Base-by-base conservation (phyloP, 2,888 invertebrate species). In the Heliconius charithonia region DNA sequence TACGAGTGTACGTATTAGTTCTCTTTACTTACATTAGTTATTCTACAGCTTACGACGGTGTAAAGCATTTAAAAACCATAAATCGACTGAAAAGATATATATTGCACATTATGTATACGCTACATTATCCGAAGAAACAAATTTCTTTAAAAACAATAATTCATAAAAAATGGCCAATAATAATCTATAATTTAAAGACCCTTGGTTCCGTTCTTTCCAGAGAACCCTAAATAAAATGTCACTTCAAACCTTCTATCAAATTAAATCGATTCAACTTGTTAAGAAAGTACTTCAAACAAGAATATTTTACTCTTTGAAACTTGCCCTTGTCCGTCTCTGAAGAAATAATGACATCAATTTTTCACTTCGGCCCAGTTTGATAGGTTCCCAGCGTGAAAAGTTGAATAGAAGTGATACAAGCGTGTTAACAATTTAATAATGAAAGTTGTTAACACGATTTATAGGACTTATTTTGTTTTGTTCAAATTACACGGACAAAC, bases 271-370 rank as follows among this genome's bases (percentile, higher is more conserved):
- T 63, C 63, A 41, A 74, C 74, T 74, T 63, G 74, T 63, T 74
- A 74, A 70, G 63, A 76, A 76, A 67, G 37, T 65, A 25, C 69
- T 76, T 59, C 56, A 59, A 76, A 76, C 67, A 65, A 32, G 77
- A 37, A 77, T 77, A 77, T 77, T 76, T 74, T 76, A 62, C 72
- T 77, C 56, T 51, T 77, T 56, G 65, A 65, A 66, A 72, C 65
- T 72, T 74, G 74, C 74, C 56, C 71, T 32, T 56, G 72, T 71
- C 76, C 32, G 25, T 29, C 29, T 71, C 27, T 63, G 72, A 77
- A 63, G 63, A 74, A 74, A 63, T 77, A 77, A 77, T 71, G 76
- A 63, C 63, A 66, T 65, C 77, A 77, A 77, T 77, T 77, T 77
- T 66, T 77, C 72, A 77, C 72, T 77, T 59, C 77, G 59, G 51